These are phyloP conservation scores for Aurelia aurita DNA, from an alignment of 30 jellyfish, hydroid and myxozoan genomes.

Conservation along the genomic window DNA sequence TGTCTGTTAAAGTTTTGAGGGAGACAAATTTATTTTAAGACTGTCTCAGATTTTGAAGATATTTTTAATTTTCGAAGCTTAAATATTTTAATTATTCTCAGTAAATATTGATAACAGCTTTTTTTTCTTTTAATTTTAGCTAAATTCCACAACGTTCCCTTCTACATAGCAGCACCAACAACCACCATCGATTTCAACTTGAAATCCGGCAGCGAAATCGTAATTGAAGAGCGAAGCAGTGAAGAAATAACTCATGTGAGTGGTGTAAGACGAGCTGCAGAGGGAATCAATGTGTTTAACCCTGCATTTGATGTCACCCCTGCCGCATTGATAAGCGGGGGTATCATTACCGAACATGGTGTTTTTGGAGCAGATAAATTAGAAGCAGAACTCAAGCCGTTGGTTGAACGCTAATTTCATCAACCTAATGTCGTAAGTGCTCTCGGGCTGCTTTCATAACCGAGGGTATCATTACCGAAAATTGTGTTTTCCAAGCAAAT, in stretches of 20 bases:
- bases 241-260: constrained; percentile 86
- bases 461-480: too few species aligned
- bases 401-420: not conserved
- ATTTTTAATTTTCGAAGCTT: too few species aligned
- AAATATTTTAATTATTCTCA: too few species aligned
- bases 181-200: constrained; percentile 76
- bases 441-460: too few species aligned
- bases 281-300: constrained; percentile 79
- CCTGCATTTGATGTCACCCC: constrained; percentile 99
- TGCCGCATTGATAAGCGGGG: constrained; percentile 93
- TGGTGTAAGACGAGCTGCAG: constrained; percentile 85
- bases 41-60: too few species aligned
- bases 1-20: too few species aligned
- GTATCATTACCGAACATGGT: constrained; percentile 92
- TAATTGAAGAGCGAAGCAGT: constrained; percentile 86
- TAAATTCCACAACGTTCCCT: constrained; percentile 78
- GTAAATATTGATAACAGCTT: too few species aligned
- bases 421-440: too few species aligned
- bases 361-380: constrained; percentile 77
- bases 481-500: too few species aligned
- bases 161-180: constrained; percentile 97
- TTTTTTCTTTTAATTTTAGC: constrained; percentile 59
- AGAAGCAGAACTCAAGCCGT: constrained; percentile 26
- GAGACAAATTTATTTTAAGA: too few species aligned
- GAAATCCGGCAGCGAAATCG: constrained; percentile 70